Evolutionary conservation across 2,797 vertebrate genomes (phyloP).

Genomic region (Centroberyx gerrardi): DNA sequence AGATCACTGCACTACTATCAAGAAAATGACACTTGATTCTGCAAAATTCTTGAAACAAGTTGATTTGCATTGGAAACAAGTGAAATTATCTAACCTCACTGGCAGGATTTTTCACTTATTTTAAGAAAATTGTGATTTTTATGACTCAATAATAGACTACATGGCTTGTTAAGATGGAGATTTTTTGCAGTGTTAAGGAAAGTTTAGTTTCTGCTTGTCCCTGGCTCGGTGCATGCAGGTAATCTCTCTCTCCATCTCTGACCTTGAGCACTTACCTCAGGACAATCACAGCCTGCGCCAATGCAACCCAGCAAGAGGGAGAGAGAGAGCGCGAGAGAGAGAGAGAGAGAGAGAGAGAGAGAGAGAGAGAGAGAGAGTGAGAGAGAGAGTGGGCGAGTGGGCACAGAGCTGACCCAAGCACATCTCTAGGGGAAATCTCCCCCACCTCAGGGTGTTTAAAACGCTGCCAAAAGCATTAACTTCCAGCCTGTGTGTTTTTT

Average conservation of each 20-base stretch:
- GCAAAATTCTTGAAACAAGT: too few species aligned
- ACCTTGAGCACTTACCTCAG: slow-evolving; percentile 78
- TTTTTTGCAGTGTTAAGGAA: background rate
- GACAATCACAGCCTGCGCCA: slow-evolving; percentile 66
- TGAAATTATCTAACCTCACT: too few species aligned
- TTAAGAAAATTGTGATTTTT: too few species aligned
- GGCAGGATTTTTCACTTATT: too few species aligned
- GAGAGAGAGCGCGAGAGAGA: background rate
- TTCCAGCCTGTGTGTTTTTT: slow-evolving; percentile 54
- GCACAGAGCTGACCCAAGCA: slow-evolving; percentile 81
- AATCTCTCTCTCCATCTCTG: slow-evolving; percentile 62
- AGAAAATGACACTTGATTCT: too few species aligned
- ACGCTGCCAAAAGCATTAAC: slow-evolving; percentile 81
- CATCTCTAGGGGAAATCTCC: slow-evolving; percentile 75
- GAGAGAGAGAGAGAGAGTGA: slow-evolving; percentile 10
- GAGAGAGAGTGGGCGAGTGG: slow-evolving; percentile 36
- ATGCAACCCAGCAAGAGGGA: slow-evolving; percentile 59
- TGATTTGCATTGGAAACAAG: too few species aligned
- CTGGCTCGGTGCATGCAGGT: slow-evolving; percentile 54
- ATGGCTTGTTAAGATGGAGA: too few species aligned
- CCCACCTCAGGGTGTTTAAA: slow-evolving; percentile 49
- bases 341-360: slow-evolving; percentile 15
- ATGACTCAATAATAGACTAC: too few species aligned
- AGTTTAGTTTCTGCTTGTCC: slow-evolving; percentile 32
- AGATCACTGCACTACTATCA: too few species aligned